Conservation (phyloP, 2,888 invertebrate species). For the Microctonus aethiopoides region DNA sequence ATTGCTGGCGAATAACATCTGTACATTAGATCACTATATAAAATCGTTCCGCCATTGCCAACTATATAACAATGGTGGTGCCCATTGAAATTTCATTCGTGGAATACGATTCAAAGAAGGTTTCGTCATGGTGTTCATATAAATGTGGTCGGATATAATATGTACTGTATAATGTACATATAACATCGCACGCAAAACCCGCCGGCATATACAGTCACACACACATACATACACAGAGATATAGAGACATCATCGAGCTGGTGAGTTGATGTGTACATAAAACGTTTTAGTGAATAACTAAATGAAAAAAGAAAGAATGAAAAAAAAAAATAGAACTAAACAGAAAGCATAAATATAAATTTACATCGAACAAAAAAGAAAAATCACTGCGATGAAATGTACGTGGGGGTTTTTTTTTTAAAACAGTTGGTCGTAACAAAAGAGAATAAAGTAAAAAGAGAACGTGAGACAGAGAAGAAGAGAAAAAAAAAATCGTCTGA, state of each 20-base stretch:
- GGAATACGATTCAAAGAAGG: constrained; percentile 60
- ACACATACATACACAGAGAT: constrained; percentile 19
- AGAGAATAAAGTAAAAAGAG: constrained; percentile 49
- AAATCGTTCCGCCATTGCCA: constrained; percentile 59
- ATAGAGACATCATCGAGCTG: constrained; percentile 34
- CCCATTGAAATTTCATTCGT: constrained; percentile 60
- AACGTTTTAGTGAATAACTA: constrained; percentile 32
- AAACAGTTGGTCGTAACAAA: constrained; percentile 64
- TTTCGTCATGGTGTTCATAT: constrained; percentile 39
- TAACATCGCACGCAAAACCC: background rate
- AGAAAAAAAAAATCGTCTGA: constrained; percentile 57
- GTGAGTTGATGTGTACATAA: constrained; percentile 17
- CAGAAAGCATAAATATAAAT: constrained; percentile 28
- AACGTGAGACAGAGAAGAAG: constrained; percentile 11
- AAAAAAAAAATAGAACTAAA: constrained; percentile 36
- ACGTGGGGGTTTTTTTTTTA: constrained; percentile 37
- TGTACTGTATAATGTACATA: constrained; percentile 29
- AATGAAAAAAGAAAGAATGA: constrained; percentile 32
- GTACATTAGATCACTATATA: constrained; percentile 66
- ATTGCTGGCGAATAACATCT: constrained; percentile 66
- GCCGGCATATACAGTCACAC: background rate
- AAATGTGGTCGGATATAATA: background rate
- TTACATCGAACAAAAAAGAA: constrained; percentile 31
- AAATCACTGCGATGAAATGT: constrained; percentile 34
- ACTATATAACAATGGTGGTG: constrained; percentile 54